These are phyloP conservation scores for Ceriagrion tenellum DNA, from an alignment of 2,888 invertebrate species.

Conservation along the genomic window DNA sequence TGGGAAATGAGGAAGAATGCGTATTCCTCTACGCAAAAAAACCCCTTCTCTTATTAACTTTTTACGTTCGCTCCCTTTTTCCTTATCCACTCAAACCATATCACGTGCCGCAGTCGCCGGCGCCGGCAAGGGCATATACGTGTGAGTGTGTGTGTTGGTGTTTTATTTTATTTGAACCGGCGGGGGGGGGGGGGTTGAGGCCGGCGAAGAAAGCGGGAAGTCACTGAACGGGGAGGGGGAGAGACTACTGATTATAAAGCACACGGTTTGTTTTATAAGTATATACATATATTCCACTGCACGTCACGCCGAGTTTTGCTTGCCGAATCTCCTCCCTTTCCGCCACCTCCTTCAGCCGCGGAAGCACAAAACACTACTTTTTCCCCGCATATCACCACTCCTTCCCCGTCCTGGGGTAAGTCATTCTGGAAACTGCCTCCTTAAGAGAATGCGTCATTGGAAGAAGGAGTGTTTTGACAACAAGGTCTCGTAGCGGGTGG, in stretches of 20 bases:
- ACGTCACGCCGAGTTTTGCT: neutral
- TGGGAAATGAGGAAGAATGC: neutral
- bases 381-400: neutral
- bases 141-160: neutral
- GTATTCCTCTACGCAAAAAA: neutral
- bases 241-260: neutral
- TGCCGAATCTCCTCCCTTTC: neutral
- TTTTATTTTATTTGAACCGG: neutral
- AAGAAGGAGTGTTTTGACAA: neutral
- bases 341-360: neutral
- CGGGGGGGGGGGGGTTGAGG: neutral
- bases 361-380: neutral
- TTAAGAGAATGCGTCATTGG: neutral
- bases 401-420: neutral
- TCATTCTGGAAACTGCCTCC: neutral
- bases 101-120: slow-evolving; percentile 62
- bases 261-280: neutral
- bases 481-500: neutral
- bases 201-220: neutral
- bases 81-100: slow-evolving; percentile 28
- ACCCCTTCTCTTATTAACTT: neutral
- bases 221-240: neutral
- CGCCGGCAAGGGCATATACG: slow-evolving; percentile 30
- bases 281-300: neutral
- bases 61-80: neutral